Conservation (phyloP, 1,140 invertebrate species). For the Sycobia sp. region DNA sequence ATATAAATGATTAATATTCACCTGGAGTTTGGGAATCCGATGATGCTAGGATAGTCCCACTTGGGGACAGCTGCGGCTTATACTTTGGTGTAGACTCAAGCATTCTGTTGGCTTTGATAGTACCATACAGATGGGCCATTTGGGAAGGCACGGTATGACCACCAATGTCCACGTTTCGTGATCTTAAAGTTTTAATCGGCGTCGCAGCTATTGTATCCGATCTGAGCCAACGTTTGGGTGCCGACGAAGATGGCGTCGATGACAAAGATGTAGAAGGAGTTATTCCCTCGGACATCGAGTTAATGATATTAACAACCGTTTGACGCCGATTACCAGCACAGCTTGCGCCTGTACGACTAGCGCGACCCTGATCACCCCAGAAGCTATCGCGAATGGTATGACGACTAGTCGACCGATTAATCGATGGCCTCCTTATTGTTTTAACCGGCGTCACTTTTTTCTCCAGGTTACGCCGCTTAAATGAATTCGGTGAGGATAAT, state of each 20-base stretch:
- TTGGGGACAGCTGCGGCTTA: conserved; percentile 10
- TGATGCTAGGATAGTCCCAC: not conserved
- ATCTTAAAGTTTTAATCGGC: conserved; percentile 56
- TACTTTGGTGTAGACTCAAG: conserved; percentile 43
- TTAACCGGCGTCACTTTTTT: conserved; percentile 57
- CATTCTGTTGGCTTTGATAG: conserved; percentile 51
- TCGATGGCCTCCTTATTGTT: conserved; percentile 50
- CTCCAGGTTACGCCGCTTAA: conserved; percentile 55
- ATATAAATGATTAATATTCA: too few relatives aligned
- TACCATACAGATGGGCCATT: conserved; percentile 52
- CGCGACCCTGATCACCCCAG: conserved; percentile 49
- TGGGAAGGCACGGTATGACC: conserved; percentile 55
- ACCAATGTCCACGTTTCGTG: conserved; percentile 56
- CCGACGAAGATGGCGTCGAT: conserved; percentile 22
- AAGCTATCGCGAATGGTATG: conserved; percentile 50
- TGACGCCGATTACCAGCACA: conserved; percentile 22
- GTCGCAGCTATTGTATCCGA: conserved; percentile 59
- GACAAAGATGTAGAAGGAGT: not conserved
- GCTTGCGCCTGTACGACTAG: conserved; percentile 28
- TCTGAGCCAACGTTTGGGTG: conserved; percentile 56
- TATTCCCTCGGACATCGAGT: not conserved
- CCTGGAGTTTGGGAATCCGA: conserved; percentile 4
- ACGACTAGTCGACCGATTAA: conserved; percentile 48
- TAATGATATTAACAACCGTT: conserved; percentile 30
- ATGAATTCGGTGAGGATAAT: conserved; percentile 48